Percentiles rank a stretch among this genome's conserved stretches.
These are phyloP conservation scores for Dastarcus helophoroides DNA, from an alignment of 2,888 invertebrate genomes.

Conservation along the genomic window DNA sequence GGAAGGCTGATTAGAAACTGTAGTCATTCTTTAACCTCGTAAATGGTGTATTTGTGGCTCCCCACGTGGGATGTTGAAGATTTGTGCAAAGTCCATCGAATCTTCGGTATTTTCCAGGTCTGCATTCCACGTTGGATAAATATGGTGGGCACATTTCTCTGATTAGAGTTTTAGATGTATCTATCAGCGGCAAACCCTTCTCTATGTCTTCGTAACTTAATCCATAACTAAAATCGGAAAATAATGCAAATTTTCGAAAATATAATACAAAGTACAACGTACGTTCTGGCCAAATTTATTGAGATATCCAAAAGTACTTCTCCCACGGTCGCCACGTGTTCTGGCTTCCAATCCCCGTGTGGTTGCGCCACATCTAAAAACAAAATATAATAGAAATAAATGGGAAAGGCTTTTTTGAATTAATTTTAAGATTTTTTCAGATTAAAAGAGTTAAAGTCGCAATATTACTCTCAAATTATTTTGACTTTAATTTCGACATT, in stretches of 20 bases:
- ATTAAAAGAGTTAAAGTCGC: too few species aligned
- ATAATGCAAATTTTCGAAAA: not conserved
- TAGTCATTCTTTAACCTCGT: too few species aligned
- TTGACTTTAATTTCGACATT: too few species aligned
- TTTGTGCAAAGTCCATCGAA: constrained; percentile 85
- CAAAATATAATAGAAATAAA: constrained; percentile 10
- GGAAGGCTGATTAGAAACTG: too few species aligned
- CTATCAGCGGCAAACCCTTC: constrained; percentile 74
- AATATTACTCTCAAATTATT: too few species aligned
- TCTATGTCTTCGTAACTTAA: constrained; percentile 77
- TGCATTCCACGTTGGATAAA: constrained; percentile 76
- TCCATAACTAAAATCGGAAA: constrained; percentile 53
- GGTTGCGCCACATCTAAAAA: constrained; percentile 69
- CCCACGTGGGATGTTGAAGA: constrained; percentile 81
- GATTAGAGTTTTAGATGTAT: constrained; percentile 77
- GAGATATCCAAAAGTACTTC: constrained; percentile 79
- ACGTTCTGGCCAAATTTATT: constrained; percentile 72
- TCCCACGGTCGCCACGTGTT: constrained; percentile 76
- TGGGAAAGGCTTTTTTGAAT: not conserved
- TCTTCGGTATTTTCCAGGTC: constrained; percentile 77
- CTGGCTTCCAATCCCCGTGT: constrained; percentile 71
- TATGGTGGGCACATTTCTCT: constrained; percentile 80
- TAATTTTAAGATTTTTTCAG: too few species aligned
- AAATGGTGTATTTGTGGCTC: constrained; percentile 73
- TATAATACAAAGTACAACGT: constrained; percentile 25